Evolutionary conservation across 2,113 vertebrate genomes (phyloP), one percentile per base, ranked within the genome.

Genomic region (Furnarius figulus): DNA sequence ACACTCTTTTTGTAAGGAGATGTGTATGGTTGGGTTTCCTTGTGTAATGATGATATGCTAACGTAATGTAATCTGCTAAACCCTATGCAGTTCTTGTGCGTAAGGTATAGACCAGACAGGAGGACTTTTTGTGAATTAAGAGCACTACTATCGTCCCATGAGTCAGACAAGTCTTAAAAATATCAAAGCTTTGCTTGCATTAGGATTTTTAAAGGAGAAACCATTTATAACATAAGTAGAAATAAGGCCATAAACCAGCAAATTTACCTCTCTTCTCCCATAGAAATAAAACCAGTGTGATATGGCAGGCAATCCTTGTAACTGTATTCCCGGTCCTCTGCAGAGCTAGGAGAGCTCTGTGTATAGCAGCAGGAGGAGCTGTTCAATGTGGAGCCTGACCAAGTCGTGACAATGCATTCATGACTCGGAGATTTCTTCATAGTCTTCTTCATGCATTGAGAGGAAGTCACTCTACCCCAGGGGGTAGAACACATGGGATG

Each of bases 331-430:
- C 49, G 47, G 10, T 55, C 46, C 35, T 47, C 44, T 65, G 56
- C 44, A 72, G 75, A 46, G 16, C 24, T 74, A 2, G 0, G 0
- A 23, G 35, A 22, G 47, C 49, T 33, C 33, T 67, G 47, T 49
- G 21, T 30, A 8, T 14, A 52, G 81, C 44, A 77, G 47, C 42
- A 62, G 22, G 52, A 81, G 15, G 31, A 81, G 6, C 40, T 75
- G 52, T 46, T 89, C 50, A 53, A 49, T 28, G n/a, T 47, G 59
- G 73, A 91, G 50, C 24, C 35, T 65, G 39, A 58, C 42, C 40
- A 65, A 56, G 24, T 52, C n/a, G 31, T 0, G 0, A 74, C 40
- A n/a, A 16, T 25, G 12, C 1, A 0, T 46, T 85, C 14, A 19
- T 49, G 31, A 21, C 63, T 62, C 40, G 18, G 28, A 35, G 22